Conservation (phyloP, 2,113 vertebrate genomes). For the Ammodramus savannarum region DNA sequence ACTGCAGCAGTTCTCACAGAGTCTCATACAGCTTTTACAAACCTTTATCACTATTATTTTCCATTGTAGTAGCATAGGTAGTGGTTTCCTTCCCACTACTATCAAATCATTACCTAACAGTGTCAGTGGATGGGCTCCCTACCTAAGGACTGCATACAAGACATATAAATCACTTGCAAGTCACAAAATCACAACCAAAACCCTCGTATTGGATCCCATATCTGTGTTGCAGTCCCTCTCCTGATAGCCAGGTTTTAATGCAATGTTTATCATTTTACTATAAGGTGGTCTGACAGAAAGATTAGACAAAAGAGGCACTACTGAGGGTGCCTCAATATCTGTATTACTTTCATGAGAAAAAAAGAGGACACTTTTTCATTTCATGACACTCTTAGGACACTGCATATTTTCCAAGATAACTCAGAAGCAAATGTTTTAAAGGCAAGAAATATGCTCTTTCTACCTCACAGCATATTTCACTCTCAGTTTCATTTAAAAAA, state of each 20-base stretch:
- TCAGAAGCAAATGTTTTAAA: neutral
- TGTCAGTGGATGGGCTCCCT: neutral
- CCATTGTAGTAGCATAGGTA: neutral
- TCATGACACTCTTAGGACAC: neutral
- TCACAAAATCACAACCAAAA: neutral
- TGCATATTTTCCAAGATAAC: neutral
- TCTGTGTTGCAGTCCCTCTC: neutral
- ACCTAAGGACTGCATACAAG: neutral
- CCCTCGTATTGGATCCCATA: neutral
- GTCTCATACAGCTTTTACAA: neutral
- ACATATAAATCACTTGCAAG: neutral
- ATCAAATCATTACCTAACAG: conserved; percentile 7
- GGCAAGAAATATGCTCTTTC: neutral
- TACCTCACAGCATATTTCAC: neutral
- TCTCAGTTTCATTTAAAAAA: neutral
- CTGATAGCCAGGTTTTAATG: neutral
- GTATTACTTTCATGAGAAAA: neutral
- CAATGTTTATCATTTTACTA: neutral
- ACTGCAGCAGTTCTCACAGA: neutral
- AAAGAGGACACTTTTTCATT: neutral
- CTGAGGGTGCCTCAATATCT: neutral
- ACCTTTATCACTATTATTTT: conserved; percentile 15
- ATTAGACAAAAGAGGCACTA: neutral
- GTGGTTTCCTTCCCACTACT: neutral
- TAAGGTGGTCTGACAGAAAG: neutral